Evolutionary conservation across 1,140 invertebrate genomes (phyloP).

Genomic region (Calliphora vicina): DNA sequence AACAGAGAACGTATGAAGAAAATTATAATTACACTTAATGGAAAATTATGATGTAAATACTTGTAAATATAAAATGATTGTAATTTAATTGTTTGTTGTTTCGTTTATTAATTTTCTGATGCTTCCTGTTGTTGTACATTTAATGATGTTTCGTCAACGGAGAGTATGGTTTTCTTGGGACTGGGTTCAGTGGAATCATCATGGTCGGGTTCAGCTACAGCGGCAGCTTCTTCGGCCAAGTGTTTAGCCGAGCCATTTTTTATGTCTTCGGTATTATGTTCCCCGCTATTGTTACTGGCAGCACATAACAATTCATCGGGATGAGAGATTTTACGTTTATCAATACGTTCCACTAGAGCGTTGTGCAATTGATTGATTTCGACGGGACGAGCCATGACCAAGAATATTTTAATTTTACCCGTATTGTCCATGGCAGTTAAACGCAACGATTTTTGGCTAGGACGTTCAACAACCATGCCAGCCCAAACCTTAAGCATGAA

Average conservation of each 20-base stretch:
- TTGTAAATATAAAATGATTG: neutral
- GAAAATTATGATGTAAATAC: constrained; percentile 7
- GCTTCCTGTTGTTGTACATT: constrained; percentile 5
- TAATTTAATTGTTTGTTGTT: neutral
- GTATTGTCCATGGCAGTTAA: constrained; percentile 88
- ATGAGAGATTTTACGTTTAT: constrained; percentile 63
- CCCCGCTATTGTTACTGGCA: neutral
- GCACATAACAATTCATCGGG: constrained; percentile 49
- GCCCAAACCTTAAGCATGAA: constrained; percentile 75
- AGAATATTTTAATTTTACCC: constrained; percentile 84
- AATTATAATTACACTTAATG: neutral
- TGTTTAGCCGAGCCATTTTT: constrained; percentile 45
- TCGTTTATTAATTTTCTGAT: constrained; percentile 12
- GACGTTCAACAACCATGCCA: constrained; percentile 88
- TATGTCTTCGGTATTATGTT: constrained; percentile 44
- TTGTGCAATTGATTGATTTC: constrained; percentile 79
- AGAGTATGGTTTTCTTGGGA: constrained; percentile 51
- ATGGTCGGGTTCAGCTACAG: constrained; percentile 34
- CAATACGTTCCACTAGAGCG: constrained; percentile 73
- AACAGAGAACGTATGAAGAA: neutral
- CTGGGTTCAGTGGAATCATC: constrained; percentile 55
- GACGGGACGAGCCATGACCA: constrained; percentile 82
- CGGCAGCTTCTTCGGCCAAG: constrained; percentile 46
- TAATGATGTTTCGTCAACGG: constrained; percentile 1
- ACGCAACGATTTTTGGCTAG: constrained; percentile 85